Evolutionary conservation across 2,888 invertebrate genomes (phyloP), one percentile per base, ranked within the genome.

Genomic region (Amblyteles armatorius): DNA sequence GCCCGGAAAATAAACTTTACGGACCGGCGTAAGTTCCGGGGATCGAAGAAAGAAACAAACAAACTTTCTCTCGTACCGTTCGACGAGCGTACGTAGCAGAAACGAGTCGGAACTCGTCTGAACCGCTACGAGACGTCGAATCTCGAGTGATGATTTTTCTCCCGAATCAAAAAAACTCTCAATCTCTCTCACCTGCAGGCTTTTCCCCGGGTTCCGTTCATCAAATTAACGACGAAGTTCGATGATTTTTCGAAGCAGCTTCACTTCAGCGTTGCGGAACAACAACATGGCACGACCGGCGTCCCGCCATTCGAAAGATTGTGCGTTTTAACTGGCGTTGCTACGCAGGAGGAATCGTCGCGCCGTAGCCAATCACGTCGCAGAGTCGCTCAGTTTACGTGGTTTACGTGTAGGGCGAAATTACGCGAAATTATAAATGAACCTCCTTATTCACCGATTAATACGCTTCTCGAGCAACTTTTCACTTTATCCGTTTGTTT

Each of bases 301-400:
- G 44, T 79, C 50, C 79, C 83, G 65, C 83, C 65, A 83, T 71
- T 65, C 74, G 74, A 69, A 55, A n/a, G n/a, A n/a, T n/a, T 19
- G 55, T 13, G 40, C 19, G 44, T 71, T 77, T 13, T 76, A 11
- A 76, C 36, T 69, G 48, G 63, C 76, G 44, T 22, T 36, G 65
- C 50, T 50, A 36, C 33, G 36, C 48, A 68, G 44, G 9, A 19
- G 22, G 6, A 22, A 11, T 11, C 55, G 19, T 19, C 11, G n/a
- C 68, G 52, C 22, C 36, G 2, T 26, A 36, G n/a, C 79, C 79
- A 79, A 79, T 79, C 22, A 36, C 16, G 48, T 63, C n/a, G 60
- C 29, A 33, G 22, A 22, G 57, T 13, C 19, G 22, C 0, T 19
- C 19, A 19, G 5, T 52, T 7, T 16, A 22, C 22, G 26, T 26